Base-by-base conservation (phyloP, 2,113 vertebrate genomes). In the Brevimyrus niger region DNA sequence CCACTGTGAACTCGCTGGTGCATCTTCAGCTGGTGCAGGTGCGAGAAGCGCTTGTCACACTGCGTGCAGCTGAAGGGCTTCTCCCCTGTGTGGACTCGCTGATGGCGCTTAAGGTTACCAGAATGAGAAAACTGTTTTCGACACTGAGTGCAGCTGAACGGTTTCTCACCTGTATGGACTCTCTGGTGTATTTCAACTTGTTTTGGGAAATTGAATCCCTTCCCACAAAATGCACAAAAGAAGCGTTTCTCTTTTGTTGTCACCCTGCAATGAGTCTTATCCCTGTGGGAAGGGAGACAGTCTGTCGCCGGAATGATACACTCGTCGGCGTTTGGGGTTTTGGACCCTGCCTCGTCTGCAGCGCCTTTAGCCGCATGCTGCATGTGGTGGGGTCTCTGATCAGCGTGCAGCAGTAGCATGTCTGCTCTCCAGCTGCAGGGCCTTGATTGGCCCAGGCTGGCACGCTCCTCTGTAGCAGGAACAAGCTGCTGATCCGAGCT, bases 1-100 rank as follows among this genome's bases (percentile, higher is more conserved):
- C 88, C 88, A 8, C 69, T 83, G 88, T 89, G 88, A 21, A 89
- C 76, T 17, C 88, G 48, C 76, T 89, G 73, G 9, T 89, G 88
- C 88, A 89, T 89, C 44, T 89, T 89, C 9, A 89, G 88, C 50
- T 89, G 88, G 31, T 89, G 88, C 88, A 89, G 50, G 88, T 89
- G 88, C 1, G 88, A 89, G 88, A 89, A 89, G 0, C 88, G 88
- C 35, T 83, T 89, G 13, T 89, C 88, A 35, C 88, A 89, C 0
- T 83, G 50, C 17, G 73, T 83, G 35, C 88, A 89, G 76, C 88
- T 89, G 76, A 89, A 89, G 11, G 88, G 88, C 48, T 89, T 89
- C 73, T 89, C 88, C 9, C 88, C 88, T 0, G 88, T 89, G 76
- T 89, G 88, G 19, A 89, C 88, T 13, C 88, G 9, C 50, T 89